A percentile compares a stretch with the other conserved stretches of the same genome.
phyloP scores from a whole-genome alignment of 2,888 invertebrate species.

The Frankliniella intonsa region DNA sequence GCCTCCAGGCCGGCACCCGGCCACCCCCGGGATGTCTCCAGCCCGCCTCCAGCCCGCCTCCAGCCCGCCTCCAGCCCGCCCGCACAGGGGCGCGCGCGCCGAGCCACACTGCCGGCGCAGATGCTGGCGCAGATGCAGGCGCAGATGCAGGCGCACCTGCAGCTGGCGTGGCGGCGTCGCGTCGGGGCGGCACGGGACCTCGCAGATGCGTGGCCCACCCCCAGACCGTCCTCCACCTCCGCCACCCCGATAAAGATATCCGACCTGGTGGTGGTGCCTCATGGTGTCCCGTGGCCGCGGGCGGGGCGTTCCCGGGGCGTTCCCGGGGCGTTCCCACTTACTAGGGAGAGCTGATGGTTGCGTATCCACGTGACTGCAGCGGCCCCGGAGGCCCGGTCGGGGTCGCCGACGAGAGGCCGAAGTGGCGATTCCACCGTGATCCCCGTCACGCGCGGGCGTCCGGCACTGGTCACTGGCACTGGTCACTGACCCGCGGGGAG shows the following conservation, averaged over 20 bases:
- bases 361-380: conserved; percentile 13
- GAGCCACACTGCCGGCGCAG: no score
- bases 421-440: conserved; percentile 1
- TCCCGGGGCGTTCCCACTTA: not conserved
- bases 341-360: conserved; percentile 16
- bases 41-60: no score
- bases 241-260: not conserved
- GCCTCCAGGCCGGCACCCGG: no score
- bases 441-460: no score
- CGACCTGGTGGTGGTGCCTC: not conserved
- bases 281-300: not conserved
- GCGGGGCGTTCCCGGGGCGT: not conserved
- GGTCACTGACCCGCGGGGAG: not conserved
- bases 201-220: not conserved
- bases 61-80: no score
- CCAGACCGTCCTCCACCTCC: not conserved
- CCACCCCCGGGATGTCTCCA: no score
- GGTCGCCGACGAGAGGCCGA: not conserved
- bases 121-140: no score
- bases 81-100: no score
- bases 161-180: not conserved
- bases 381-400: conserved; percentile 3
- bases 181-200: not conserved
- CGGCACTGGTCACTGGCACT: conserved; percentile 2
- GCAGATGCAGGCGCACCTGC: not conserved